Evolutionary conservation across 2,888 invertebrate species (phyloP), one percentile per base, ranked within the genome.

Genomic region (Eupithecia inturbata): DNA sequence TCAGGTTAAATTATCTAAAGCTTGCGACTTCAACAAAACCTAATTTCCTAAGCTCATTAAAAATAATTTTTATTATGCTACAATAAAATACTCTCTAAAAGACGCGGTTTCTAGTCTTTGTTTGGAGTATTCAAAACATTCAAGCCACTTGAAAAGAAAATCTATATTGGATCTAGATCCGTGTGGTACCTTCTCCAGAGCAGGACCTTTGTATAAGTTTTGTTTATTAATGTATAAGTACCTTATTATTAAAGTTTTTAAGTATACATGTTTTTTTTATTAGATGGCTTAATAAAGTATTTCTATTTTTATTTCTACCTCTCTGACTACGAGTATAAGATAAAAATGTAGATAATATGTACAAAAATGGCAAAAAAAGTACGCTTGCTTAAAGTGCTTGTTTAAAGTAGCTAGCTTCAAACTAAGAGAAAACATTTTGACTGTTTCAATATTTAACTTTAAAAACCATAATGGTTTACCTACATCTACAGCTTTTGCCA

Each of bases 41-140:
- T 66, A 66, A 66, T 66, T 66, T 66, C 66, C 39, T 39, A 14
- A 66, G 39, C 16, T 7, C 26, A 22, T 66, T 26, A 66, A 66
- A 66, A 22, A 26, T 39, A 66, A 66, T 41, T 41, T 7, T 66
- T 66, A 26, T 41, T 26, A 26, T 39, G 3, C 39, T 39, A 64
- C 14, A 0, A n/a, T 45, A 64, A 10, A 26, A 26, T 39, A 22
- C 36, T 19, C 31, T 62, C 62, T 28, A 19, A 39, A 66, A 39
- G 36, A 39, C 26, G 66, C 39, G 26, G 26, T 66, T n/a, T 41
- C 64, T 14, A 66, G 66, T 22, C 14, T 16, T 64, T 64, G 36
- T 64, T 60, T 28, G 16, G 5, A 64, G n/a, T 33, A 66, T 66
- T 26, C 14, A 12, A 36, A 22, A 19, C n/a, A 22, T 16, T 39